Evolutionary conservation across 2,888 invertebrate species (phyloP).

Genomic region (Meliscaeva auricollis): DNA sequence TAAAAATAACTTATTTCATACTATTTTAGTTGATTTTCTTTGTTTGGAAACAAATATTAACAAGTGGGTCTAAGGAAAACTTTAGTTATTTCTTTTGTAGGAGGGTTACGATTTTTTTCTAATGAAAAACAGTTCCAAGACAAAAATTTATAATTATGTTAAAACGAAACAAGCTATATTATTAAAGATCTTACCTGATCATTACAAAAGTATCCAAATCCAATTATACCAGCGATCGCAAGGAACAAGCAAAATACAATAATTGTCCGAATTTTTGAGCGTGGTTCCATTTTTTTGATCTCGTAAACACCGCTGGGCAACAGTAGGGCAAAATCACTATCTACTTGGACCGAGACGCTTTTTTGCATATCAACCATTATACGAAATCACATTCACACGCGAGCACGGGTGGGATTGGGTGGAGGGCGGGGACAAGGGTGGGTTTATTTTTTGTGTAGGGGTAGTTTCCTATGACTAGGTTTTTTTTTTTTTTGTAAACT

Average conservation of each 20-base stretch:
- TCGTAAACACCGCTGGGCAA: slow-evolving; percentile 91
- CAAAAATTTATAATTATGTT: no score
- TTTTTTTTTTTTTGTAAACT: neutral
- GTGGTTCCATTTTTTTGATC: slow-evolving; percentile 94
- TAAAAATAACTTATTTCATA: no score
- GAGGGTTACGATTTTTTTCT: no score
- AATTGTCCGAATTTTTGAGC: slow-evolving; percentile 91
- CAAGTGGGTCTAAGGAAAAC: no score
- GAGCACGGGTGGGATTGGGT: slow-evolving; percentile 17
- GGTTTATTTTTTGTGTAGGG: neutral
- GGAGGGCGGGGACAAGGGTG: neutral
- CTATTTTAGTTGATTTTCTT: no score
- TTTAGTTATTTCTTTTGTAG: no score
- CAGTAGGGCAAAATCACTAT: slow-evolving; percentile 92
- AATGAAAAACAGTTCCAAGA: no score
- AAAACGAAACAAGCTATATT: no score
- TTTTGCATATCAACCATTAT: slow-evolving; percentile 86
- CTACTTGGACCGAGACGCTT: slow-evolving; percentile 93
- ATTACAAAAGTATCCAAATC: slow-evolving; percentile 95
- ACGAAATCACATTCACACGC: slow-evolving; percentile 72
- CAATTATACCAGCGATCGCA: slow-evolving; percentile 93
- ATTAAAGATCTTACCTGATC: slow-evolving; percentile 88
- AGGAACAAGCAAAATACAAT: slow-evolving; percentile 92
- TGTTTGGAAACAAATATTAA: no score
- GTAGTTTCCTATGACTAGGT: slow-evolving; percentile 7